Evolutionary conservation across 2,888 invertebrate species (phyloP).

Genomic region (Hyposoter didymator): DNA sequence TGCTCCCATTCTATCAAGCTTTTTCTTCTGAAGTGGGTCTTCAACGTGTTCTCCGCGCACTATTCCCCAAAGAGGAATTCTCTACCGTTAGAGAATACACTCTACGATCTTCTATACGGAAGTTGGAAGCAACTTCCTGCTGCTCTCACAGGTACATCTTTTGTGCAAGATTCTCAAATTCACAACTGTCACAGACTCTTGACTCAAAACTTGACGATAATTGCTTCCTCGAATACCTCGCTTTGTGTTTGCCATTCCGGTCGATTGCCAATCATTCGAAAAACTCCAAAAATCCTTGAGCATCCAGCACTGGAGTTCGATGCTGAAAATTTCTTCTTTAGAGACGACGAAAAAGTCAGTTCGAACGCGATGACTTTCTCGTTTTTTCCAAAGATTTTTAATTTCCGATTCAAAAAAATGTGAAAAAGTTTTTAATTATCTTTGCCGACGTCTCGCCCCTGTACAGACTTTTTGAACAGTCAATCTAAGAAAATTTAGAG

Average conservation of each 20-base stretch:
- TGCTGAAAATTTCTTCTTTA: not conserved
- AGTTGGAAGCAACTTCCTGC: conserved; percentile 46
- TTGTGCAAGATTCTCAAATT: not conserved
- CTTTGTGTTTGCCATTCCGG: conserved; percentile 24
- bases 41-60: conserved; percentile 35
- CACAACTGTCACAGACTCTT: not conserved
- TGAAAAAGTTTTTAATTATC: not conserved
- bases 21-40: conserved; percentile 49
- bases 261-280: conserved; percentile 25
- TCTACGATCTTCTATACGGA: not conserved
- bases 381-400: too few species aligned
- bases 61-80: conserved; percentile 50
- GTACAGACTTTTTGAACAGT: not conserved
- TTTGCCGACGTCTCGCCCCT: too few species aligned
- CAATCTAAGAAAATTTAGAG: not conserved
- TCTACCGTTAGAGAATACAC: conserved; percentile 26
- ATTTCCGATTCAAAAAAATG: not conserved
- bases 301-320: not conserved
- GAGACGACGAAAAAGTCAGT: not conserved
- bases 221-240: conserved; percentile 39
- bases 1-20: conserved; percentile 45
- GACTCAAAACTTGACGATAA: not conserved
- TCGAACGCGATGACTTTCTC: not conserved
- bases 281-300: not conserved
- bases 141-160: conserved; percentile 22